phyloP scores from a whole-genome alignment of 2,113 vertebrate genomes.

The Oceanodroma tethys region DNA sequence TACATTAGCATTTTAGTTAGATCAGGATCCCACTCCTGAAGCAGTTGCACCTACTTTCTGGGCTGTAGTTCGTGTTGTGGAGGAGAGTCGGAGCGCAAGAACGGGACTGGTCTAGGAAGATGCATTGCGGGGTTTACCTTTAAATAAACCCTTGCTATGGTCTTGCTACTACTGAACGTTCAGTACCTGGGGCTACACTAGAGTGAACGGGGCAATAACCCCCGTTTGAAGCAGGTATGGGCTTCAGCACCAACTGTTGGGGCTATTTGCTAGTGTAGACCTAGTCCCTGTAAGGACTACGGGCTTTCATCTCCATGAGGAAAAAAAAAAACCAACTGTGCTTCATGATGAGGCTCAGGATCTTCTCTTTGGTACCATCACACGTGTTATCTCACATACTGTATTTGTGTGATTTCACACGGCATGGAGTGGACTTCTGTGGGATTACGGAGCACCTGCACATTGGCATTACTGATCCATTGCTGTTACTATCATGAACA shows the following conservation, averaged over 20 bases:
- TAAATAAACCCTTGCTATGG: neutral
- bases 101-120: neutral
- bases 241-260: neutral
- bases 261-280: neutral
- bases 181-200: neutral
- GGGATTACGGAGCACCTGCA: neutral
- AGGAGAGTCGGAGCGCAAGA: neutral
- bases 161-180: neutral
- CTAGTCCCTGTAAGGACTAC: neutral
- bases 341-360: neutral
- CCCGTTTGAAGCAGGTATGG: neutral
- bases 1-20: neutral
- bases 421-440: neutral
- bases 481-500: neutral
- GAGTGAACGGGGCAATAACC: fast-evolving
- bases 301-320: neutral
- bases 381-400: neutral
- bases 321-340: neutral
- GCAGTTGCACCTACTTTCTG: neutral
- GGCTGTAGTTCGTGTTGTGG: neutral
- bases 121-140: neutral
- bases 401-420: neutral
- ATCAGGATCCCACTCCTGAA: neutral
- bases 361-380: neutral
- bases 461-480: neutral